These are phyloP conservation scores for Megamerina dolium DNA, from an alignment of 2,888 invertebrate species.

Conservation along the genomic window DNA sequence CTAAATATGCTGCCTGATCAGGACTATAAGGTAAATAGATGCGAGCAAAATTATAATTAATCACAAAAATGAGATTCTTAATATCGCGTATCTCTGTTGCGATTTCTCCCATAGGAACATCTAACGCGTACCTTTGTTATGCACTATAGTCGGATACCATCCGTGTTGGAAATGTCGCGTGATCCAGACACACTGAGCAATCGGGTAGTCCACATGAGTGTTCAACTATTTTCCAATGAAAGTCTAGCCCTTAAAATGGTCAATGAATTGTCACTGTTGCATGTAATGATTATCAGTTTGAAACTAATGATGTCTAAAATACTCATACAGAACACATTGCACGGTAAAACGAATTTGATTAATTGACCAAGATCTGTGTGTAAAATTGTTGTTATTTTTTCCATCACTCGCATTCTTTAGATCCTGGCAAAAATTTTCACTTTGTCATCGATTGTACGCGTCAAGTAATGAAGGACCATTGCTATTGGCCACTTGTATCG, in stretches of 20 bases:
- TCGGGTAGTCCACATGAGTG: slow-evolving; percentile 95
- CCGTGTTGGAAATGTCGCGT: slow-evolving; percentile 76
- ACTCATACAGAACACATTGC: slow-evolving; percentile 77
- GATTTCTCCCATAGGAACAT: slow-evolving; percentile 76
- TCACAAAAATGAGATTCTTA: neutral
- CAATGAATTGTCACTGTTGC: slow-evolving; percentile 79
- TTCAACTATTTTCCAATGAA: slow-evolving; percentile 93
- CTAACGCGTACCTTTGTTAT: slow-evolving; percentile 90
- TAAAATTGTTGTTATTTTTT: neutral
- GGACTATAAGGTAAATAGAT: slow-evolving; percentile 71
- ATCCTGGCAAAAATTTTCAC: slow-evolving; percentile 74
- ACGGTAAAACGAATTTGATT: slow-evolving; percentile 56
- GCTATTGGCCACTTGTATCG: slow-evolving; percentile 96
- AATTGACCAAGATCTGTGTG: neutral
- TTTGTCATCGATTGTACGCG: slow-evolving; percentile 88
- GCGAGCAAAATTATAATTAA: neutral
- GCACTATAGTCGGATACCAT: slow-evolving; percentile 92
- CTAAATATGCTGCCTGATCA: slow-evolving; percentile 93
- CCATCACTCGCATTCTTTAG: slow-evolving; percentile 44
- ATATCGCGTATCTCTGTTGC: too few relatives aligned
- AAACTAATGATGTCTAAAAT: slow-evolving; percentile 92
- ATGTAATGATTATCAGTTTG: slow-evolving; percentile 87
- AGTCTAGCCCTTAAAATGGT: slow-evolving; percentile 86
- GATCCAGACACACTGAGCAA: slow-evolving; percentile 91
- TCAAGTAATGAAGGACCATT: slow-evolving; percentile 93